Conservation (phyloP, 2,113 vertebrate genomes). For the Anhinga anhinga region DNA sequence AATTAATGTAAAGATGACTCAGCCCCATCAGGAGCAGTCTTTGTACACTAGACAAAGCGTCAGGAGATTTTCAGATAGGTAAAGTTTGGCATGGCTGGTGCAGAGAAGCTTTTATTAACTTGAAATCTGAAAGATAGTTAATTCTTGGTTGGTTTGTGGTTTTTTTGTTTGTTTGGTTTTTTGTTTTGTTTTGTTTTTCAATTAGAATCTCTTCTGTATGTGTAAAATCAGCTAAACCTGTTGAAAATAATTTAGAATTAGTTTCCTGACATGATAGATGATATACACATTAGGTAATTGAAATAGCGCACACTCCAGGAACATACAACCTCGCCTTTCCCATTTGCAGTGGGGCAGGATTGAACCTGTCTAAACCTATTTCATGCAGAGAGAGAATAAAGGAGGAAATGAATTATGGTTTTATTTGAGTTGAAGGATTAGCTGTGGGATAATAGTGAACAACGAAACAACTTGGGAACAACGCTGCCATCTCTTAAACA, state of each 20-base stretch:
- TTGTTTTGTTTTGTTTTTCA: background rate
- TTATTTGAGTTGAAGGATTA: conserved; percentile 57
- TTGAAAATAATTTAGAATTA: background rate
- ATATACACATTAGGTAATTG: conserved; percentile 20
- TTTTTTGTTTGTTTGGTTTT: too few relatives aligned
- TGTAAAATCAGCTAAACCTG: background rate
- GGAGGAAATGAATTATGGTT: conserved; percentile 35
- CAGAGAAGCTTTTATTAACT: background rate
- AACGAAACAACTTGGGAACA: background rate
- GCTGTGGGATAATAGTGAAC: background rate
- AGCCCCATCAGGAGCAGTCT: background rate
- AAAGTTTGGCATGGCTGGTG: background rate
- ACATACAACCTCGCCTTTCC: background rate
- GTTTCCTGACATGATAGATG: background rate
- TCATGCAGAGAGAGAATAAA: background rate
- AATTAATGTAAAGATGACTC: background rate
- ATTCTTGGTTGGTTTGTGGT: background rate
- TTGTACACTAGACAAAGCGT: background rate
- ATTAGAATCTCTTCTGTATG: background rate
- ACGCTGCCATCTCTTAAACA: background rate
- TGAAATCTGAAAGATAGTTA: background rate
- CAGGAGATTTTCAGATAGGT: background rate
- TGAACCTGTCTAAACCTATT: conserved; percentile 47
- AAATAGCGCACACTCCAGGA: background rate
- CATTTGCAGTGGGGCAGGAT: background rate